phyloP scores from a whole-genome alignment of 2,888 invertebrate species.

The Ernsta delagoae region DNA sequence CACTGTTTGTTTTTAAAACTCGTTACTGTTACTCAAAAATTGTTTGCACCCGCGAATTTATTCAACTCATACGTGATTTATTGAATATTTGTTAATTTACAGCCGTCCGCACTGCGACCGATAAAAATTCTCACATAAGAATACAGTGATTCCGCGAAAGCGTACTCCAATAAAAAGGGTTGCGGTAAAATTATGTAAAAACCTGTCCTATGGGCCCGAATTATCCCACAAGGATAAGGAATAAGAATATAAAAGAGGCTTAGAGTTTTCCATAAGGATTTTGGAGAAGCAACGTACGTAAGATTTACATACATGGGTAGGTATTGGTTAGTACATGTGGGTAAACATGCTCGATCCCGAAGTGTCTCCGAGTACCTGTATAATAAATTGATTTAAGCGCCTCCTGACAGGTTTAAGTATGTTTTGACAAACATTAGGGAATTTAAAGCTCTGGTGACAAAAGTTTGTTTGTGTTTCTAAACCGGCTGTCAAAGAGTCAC shows the following conservation, averaged over 20 bases:
- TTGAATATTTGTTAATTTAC: constrained; percentile 74
- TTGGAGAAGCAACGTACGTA: constrained; percentile 72
- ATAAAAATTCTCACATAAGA: constrained; percentile 55
- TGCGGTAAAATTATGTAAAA: constrained; percentile 80
- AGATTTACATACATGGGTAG: constrained; percentile 73
- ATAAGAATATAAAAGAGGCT: constrained; percentile 82
- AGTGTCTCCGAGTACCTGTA: constrained; percentile 75
- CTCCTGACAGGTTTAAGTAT: constrained; percentile 80
- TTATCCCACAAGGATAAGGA: constrained; percentile 82
- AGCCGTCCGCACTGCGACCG: constrained; percentile 59
- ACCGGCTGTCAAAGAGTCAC: constrained; percentile 58
- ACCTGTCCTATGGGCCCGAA: constrained; percentile 80
- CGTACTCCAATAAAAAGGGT: constrained; percentile 66
- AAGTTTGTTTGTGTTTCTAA: constrained; percentile 69
- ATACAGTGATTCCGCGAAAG: constrained; percentile 58
- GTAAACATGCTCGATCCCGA: constrained; percentile 69
- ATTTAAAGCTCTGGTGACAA: constrained; percentile 71
- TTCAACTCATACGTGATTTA: constrained; percentile 70
- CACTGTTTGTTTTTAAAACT: constrained; percentile 79
- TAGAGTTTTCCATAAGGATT: constrained; percentile 78
- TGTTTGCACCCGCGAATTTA: constrained; percentile 73
- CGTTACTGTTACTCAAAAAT: constrained; percentile 72
- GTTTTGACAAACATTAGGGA: constrained; percentile 81
- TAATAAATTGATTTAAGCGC: constrained; percentile 83
- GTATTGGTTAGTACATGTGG: constrained; percentile 39